phyloP scores from a whole-genome alignment of 2,797 vertebrate species.

The Podarcis siculus region DNA sequence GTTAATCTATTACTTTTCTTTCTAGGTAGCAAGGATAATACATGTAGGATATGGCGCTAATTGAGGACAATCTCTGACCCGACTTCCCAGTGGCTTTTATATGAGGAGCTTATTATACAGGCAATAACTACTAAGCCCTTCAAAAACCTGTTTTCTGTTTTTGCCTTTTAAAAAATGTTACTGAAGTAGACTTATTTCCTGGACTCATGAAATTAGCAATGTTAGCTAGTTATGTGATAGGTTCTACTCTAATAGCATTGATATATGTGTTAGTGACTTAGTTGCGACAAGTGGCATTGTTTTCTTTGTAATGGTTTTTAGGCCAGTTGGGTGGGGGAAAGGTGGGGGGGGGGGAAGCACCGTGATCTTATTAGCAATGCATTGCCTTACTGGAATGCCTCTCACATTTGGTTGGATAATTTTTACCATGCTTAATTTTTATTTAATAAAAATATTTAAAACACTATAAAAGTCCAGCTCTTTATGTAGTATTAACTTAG shows the following conservation, averaged over 20 bases:
- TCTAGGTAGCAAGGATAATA: slow-evolving; percentile 95
- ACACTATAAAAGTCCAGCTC: slow-evolving; percentile 1
- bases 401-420: neutral
- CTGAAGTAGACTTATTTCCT: slow-evolving; percentile 6
- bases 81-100: neutral
- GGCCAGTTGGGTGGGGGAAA: neutral
- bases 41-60: slow-evolving; percentile 93
- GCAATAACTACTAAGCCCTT: slow-evolving; percentile 39
- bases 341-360: neutral
- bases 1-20: slow-evolving; percentile 40
- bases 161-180: slow-evolving; percentile 20
- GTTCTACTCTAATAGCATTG: neutral
- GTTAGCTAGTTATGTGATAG: slow-evolving; percentile 17
- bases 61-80: slow-evolving; percentile 31
- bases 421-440: neutral
- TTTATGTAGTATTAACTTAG: neutral
- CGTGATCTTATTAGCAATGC: neutral
- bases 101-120: neutral
- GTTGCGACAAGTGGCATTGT: neutral
- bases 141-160: slow-evolving; percentile 1
- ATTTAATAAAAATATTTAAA: slow-evolving; percentile 9
- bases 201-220: slow-evolving; percentile 29
- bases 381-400: neutral
- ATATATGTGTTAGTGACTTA: neutral
- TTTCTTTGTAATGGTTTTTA: slow-evolving; percentile 31